Evolutionary conservation across 2,797 vertebrate genomes (phyloP).

Genomic region (Brachymystax lenok): DNA sequence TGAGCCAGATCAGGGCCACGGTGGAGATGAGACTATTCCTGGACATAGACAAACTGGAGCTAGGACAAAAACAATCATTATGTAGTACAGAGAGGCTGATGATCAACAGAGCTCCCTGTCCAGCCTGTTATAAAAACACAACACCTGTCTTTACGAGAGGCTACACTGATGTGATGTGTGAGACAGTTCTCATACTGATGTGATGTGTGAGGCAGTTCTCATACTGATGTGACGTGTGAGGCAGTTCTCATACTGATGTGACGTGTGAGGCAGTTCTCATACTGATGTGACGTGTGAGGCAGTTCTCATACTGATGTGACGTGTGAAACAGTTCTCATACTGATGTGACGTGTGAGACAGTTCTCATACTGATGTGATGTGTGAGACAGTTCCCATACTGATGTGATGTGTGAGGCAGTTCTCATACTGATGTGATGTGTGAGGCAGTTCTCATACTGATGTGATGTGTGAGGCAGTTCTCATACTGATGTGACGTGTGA

Average conservation of each 20-base stretch:
- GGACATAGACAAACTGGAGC: conserved; percentile 12
- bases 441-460: no score
- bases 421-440: no score
- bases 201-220: conserved; percentile 28
- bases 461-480: no score
- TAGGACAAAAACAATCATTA: conserved; percentile 4
- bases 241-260: conserved; percentile 47
- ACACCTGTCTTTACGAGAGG: neutral
- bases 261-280: conserved; percentile 38
- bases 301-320: conserved; percentile 47
- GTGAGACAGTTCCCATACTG: no score
- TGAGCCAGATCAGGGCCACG: conserved; percentile 51
- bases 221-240: conserved; percentile 27
- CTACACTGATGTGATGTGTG: neutral
- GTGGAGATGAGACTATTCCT: conserved; percentile 35
- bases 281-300: conserved; percentile 15
- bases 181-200: neutral
- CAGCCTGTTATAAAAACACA: neutral
- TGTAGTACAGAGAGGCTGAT: neutral
- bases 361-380: no score
- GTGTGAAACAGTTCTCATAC: conserved; percentile 41
- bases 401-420: no score
- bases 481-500: no score
- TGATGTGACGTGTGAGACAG: no score
- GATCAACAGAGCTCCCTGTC: neutral